Evolutionary conservation across 2,113 vertebrate genomes (phyloP).

Genomic region (Petrocephalus microphthalmus): DNA sequence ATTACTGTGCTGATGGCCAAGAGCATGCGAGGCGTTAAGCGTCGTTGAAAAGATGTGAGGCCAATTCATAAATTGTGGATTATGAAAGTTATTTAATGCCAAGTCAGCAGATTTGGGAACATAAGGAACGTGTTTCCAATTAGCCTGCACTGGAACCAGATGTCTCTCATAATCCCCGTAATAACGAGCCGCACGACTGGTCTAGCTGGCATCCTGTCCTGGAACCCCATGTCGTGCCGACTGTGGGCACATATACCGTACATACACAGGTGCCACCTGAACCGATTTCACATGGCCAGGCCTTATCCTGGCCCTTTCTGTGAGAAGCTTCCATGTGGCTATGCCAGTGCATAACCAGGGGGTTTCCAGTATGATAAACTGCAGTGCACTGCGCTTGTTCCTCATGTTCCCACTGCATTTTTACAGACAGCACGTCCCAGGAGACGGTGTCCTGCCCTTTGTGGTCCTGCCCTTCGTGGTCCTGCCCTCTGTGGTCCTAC

Average conservation of each 20-base stretch:
- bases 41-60: slow-evolving; percentile 6
- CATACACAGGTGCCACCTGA: neutral
- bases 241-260: neutral
- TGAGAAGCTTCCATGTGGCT: neutral
- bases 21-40: neutral
- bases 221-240: slow-evolving; percentile 15
- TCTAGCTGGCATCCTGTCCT: slow-evolving; percentile 30
- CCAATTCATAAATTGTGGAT: slow-evolving; percentile 36
- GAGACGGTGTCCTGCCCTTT: slow-evolving; percentile 24
- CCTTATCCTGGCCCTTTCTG: neutral
- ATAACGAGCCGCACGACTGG: slow-evolving; percentile 30
- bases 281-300: neutral
- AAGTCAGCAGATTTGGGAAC: slow-evolving; percentile 36
- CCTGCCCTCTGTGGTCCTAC: slow-evolving; percentile 19
- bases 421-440: slow-evolving; percentile 27
- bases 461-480: slow-evolving; percentile 20
- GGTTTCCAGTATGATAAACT: neutral
- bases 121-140: slow-evolving; percentile 33
- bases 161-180: slow-evolving; percentile 27
- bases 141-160: slow-evolving; percentile 36
- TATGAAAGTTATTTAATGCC: slow-evolving; percentile 30
- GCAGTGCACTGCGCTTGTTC: neutral
- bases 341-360: neutral
- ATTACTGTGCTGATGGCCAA: neutral
- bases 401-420: neutral